Evolutionary conservation across 2,888 invertebrate species (phyloP).

Genomic region (Agriopis leucophaearia): DNA sequence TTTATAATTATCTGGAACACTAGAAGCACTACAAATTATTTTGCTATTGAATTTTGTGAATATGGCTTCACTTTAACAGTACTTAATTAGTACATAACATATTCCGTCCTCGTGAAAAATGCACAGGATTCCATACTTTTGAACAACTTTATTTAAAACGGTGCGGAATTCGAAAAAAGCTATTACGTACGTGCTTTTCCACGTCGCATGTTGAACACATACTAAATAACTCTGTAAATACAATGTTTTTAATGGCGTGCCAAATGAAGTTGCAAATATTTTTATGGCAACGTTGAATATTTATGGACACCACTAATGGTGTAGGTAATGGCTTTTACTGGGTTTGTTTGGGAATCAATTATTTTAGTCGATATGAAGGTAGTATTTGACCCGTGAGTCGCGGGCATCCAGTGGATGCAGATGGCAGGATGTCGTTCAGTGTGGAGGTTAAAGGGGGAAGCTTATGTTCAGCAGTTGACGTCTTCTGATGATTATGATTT

Average conservation of each 20-base stretch:
- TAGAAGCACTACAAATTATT: too few relatives aligned
- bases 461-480: too few relatives aligned
- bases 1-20: too few relatives aligned
- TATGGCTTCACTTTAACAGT: too few relatives aligned
- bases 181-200: conserved; percentile 53
- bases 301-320: conserved; percentile 33
- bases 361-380: neutral
- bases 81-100: neutral
- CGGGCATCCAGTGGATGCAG: too few relatives aligned
- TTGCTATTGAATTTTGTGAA: too few relatives aligned
- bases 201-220: conserved; percentile 57
- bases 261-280: conserved; percentile 58
- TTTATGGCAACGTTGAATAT: conserved; percentile 43
- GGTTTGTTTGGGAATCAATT: neutral
- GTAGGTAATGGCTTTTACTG: conserved; percentile 28
- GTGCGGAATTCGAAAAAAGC: conserved; percentile 56
- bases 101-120: conserved; percentile 57
- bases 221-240: conserved; percentile 57
- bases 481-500: too few relatives aligned
- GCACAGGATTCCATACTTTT: conserved; percentile 46
- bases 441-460: too few relatives aligned
- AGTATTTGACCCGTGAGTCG: too few relatives aligned
- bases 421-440: too few relatives aligned
- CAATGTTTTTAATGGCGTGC: conserved; percentile 56
- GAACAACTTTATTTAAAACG: conserved; percentile 64